phyloP scores from a whole-genome alignment of 1,140 invertebrate species.

The Antheraea pernyi region DNA sequence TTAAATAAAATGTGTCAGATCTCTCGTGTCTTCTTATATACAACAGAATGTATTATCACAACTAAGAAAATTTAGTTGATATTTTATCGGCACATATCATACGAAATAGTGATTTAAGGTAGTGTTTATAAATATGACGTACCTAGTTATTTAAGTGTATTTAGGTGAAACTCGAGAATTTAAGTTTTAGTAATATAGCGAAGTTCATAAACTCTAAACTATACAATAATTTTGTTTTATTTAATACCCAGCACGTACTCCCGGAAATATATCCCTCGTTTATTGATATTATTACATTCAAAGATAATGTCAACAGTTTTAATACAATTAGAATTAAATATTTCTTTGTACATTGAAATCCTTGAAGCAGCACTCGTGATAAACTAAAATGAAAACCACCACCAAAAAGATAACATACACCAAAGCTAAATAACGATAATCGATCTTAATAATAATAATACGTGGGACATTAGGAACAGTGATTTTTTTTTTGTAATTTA shows the following conservation, averaged over 20 bases:
- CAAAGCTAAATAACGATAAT: no score
- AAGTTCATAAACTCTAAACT: conserved; percentile 71
- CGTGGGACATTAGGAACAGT: no score
- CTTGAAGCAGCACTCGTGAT: no score
- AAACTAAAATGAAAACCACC: no score
- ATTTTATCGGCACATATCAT: conserved; percentile 70
- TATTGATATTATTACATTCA: no score
- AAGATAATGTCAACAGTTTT: no score
- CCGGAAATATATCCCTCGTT: no score
- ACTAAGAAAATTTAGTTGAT: conserved; percentile 48
- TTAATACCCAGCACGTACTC: not conserved
- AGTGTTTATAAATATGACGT: conserved; percentile 73
- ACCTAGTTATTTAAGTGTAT: conserved; percentile 67
- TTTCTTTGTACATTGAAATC: no score
- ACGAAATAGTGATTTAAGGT: conserved; percentile 63
- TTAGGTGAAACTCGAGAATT: conserved; percentile 74
- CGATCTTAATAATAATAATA: no score
- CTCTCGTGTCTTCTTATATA: conserved; percentile 62
- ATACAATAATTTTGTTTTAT: conserved; percentile 32
- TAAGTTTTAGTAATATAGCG: conserved; percentile 70
- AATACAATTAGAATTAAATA: no score
- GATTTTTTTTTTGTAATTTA: no score
- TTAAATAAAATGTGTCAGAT: conserved; percentile 49
- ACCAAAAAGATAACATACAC: no score
- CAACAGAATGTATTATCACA: conserved; percentile 31